Percentiles rank a stretch among this genome's conserved stretches.
phyloP scores from a whole-genome alignment of 2,113 vertebrate species.

The Petaurus breviceps region DNA sequence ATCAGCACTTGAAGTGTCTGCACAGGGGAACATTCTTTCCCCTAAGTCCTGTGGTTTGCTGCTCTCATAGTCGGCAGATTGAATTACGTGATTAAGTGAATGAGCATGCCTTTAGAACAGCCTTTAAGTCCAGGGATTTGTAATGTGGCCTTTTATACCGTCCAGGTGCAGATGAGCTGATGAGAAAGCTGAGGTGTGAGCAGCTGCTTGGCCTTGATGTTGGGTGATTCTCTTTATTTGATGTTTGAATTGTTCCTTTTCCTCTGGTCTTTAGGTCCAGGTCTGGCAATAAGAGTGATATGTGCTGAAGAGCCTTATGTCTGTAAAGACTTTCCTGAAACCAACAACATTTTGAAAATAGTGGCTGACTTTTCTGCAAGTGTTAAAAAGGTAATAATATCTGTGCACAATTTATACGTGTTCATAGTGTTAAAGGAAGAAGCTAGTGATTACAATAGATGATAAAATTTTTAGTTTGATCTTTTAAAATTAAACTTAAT shows the following conservation, averaged over 20 bases:
- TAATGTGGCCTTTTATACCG: neutral
- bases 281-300: conserved; percentile 97
- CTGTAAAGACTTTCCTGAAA: conserved; percentile 99
- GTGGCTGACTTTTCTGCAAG: conserved; percentile 98
- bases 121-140: neutral
- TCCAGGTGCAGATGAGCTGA: neutral
- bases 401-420: conserved; percentile 5
- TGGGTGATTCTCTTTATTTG: neutral
- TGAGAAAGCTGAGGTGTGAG: neutral
- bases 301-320: conserved; percentile 98
- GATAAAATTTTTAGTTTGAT: conserved; percentile 12
- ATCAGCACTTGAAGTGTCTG: neutral
- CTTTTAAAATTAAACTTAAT: neutral
- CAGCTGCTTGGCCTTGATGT: neutral
- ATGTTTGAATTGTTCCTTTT: neutral
- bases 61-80: too few relatives aligned
- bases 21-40: neutral
- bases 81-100: neutral
- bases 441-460: neutral
- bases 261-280: conserved; percentile 88
- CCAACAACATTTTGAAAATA: conserved; percentile 99
- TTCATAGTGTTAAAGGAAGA: neutral
- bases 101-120: neutral
- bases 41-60: neutral
- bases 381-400: conserved; percentile 93